Evolutionary conservation across 2,797 vertebrate species (phyloP).

Genomic region (Chelidonichthys spinosus): DNA sequence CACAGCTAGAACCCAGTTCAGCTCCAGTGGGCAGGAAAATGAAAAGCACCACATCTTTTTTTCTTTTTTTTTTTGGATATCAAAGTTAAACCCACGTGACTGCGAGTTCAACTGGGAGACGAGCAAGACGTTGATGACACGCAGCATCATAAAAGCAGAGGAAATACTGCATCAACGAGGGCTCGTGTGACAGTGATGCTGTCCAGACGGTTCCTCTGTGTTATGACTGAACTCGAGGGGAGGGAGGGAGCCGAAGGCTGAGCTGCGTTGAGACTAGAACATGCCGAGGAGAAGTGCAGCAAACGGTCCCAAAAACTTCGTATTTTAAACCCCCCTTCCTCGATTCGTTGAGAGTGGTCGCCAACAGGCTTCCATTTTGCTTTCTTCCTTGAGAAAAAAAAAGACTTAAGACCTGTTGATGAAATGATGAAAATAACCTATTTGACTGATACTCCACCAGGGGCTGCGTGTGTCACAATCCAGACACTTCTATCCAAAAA

Average conservation of each 20-base stretch:
- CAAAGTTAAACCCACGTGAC: constrained; percentile 10
- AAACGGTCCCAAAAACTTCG: not conserved
- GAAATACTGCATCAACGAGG: constrained; percentile 66
- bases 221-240: constrained; percentile 63
- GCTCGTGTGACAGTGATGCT: constrained; percentile 76
- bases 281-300: constrained; percentile 13
- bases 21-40: constrained; percentile 35
- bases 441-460: constrained; percentile 5
- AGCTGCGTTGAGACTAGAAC: constrained; percentile 35
- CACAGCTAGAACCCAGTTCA: constrained; percentile 20
- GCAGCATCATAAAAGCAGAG: constrained; percentile 60
- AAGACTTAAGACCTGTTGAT: constrained; percentile 21
- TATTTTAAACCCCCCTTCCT: not conserved
- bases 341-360: not conserved
- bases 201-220: constrained; percentile 67
- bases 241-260: constrained; percentile 33
- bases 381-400: not conserved
- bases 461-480: not conserved
- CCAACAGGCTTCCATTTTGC: not conserved
- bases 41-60: constrained; percentile 28
- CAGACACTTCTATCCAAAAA: constrained; percentile 18
- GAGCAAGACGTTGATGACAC: constrained; percentile 53
- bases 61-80: constrained; percentile 19
- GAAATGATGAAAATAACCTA: constrained; percentile 25
- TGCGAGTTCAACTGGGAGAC: constrained; percentile 17